Evolutionary conservation across 2,797 vertebrate species (phyloP), one percentile per base, ranked within the genome.

Genomic region (Sebastes hopkinsi): DNA sequence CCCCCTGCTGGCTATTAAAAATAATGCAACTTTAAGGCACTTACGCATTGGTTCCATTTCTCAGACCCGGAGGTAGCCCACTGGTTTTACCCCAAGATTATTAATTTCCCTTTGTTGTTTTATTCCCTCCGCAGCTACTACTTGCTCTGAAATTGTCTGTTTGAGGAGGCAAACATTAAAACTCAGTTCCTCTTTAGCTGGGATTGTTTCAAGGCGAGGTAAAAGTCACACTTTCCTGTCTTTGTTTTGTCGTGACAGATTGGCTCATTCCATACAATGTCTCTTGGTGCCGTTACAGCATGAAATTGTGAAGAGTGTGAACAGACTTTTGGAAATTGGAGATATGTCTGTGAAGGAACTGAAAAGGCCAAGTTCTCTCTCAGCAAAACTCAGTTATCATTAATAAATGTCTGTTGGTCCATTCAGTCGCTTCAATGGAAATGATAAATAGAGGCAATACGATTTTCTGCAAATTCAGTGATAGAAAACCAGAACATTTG

Each of bases 381-480:
- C 23, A 18, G 52, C 46, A 59, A 54, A 81, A 56, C 8, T 27
- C 22, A 29, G 16, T 14, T 12, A 34, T n/a, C 58, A 80, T 83
- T 62, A 81, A 72, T 67, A 72, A 79, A 81, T 60, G 60, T 32
- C 50, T 73, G 20, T 61, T 8, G 1, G 20, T 66, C 14, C 25
- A n/a, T 59, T 56, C 4, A 4, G 34, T 55, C 13, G 11, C 54
- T n/a, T 55, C 4, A 13, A 29, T 59, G 59, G 54, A 80, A 82
- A 83, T 64, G 30, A 85, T 14, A 75, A 78, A 82, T 50, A 27
- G 16, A 82, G 54, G 5, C 65, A 70, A 42, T 36, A 70, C 0
- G 20, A 50, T 69, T 85, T 81, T 81, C 27, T 81, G 69, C 65
- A 66, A 59, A 75, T 69, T 77, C 72, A 78, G 56, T 20, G 14